phyloP scores from a whole-genome alignment of 2,888 invertebrate genomes.

The Timandra comae region DNA sequence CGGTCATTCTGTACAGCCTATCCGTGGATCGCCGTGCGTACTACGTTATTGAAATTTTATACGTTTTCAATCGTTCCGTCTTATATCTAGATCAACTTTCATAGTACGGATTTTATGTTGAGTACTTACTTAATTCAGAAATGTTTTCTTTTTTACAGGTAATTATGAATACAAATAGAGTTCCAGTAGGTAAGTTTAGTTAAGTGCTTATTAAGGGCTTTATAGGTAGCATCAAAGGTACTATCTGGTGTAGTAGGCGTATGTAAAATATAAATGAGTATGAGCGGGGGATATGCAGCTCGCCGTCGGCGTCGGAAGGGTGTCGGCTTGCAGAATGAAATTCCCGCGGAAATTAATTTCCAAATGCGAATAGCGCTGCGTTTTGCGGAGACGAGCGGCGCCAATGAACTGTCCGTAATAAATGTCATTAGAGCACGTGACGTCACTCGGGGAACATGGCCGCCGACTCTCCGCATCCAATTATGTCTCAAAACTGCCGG shows the following conservation, averaged over 20 bases:
- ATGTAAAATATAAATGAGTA: constrained; percentile 18
- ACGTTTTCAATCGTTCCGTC: too few species aligned
- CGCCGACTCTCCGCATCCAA: constrained; percentile 59
- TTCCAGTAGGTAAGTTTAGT: too few species aligned
- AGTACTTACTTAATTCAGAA: constrained; percentile 8
- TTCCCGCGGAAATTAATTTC: constrained; percentile 58
- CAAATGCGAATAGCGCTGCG: constrained; percentile 45
- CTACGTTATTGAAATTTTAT: neutral
- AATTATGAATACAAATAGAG: too few species aligned
- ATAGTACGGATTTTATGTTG: constrained; percentile 17
- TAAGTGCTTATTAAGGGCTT: too few species aligned
- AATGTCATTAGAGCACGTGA: constrained; percentile 66
- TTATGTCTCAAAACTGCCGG: constrained; percentile 67
- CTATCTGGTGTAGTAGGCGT: too few species aligned
- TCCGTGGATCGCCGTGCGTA: neutral
- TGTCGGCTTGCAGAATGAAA: constrained; percentile 32
- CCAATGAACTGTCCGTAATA: constrained; percentile 66
- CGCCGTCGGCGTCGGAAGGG: constrained; percentile 9
- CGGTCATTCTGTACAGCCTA: constrained; percentile 27
- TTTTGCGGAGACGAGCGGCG: constrained; percentile 48
- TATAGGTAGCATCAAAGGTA: too few species aligned
- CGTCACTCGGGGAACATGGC: constrained; percentile 56
- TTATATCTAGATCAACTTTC: neutral
- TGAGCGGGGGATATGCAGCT: constrained; percentile 14
- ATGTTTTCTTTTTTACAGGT: constrained; percentile 7